Base-by-base conservation (phyloP, 2,113 vertebrate species). In the Thomomys bottae region DNA sequence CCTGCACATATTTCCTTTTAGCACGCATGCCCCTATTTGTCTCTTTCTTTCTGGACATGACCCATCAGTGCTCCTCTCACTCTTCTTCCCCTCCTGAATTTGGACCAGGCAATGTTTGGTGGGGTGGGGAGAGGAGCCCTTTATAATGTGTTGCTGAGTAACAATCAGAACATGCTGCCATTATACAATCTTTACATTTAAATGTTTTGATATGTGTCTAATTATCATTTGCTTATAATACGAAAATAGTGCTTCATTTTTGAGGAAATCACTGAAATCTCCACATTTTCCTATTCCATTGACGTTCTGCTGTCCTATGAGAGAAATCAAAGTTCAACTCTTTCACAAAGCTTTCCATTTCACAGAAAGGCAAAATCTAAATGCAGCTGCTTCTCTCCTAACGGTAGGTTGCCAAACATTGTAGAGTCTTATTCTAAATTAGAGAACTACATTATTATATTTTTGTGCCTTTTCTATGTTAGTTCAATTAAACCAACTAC, bases 51-150 rank as follows among this genome's bases (percentile, higher is more conserved):
- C 63, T 84, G 91, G 90, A 64, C n/a, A n/a, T n/a, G n/a, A n/a
- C 71, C 81, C 86, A 96, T 86, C 94, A 94, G 80, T 75, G 87
- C 81, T 96, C 67, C 94, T 97, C 73, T 34, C 76, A 71, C 87
- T 91, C 92, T 95, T 45, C 94, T 97, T 73, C n/a, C 76, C 73
- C 87, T 91, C 92, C 96, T 45, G 61, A 84, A 88, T 91, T 77
- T 77, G 82, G 75, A 96, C n/a, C 82, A 93, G 84, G 89, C 81
- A 96, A 90, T 96, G 83, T 87, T 40, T 87, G 89, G 85, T 87
- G n/a, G n/a, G 89, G 83, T 64, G 89, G 88, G 94, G 95, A 95
- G 54, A 88, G 93, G 92, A 92, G 94, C 84, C 73, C 77, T 26
- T 96, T 84, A 89, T 34, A 77, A 93, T 9, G 30, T n/a, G n/a